Percentiles rank a stretch among this genome's conserved stretches.
Evolutionary conservation across 1,140 invertebrate species (phyloP).

Genomic region (Maconellicoccus hirsutus): DNA sequence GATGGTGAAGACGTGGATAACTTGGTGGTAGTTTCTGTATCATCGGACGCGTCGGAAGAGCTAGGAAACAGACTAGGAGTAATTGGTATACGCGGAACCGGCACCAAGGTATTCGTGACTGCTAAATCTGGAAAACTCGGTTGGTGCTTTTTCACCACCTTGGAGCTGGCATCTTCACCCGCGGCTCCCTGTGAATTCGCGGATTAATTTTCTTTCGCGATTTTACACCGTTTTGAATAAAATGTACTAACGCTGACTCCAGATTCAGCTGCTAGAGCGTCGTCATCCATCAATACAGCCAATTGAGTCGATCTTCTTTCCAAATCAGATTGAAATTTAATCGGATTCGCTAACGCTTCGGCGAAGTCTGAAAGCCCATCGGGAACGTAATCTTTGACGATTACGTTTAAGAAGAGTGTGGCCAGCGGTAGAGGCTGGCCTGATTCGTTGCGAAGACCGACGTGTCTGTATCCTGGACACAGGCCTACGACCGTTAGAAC

Average conservation of each 20-base stretch:
- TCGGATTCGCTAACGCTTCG: conserved; percentile 92
- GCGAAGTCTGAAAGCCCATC: conserved; percentile 87
- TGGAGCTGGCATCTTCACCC: background rate
- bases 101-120: background rate
- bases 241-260: background rate
- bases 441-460: conserved; percentile 78
- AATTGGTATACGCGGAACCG: conserved; percentile 10
- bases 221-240: background rate
- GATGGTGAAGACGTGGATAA: background rate
- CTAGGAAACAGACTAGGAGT: background rate
- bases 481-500: conserved; percentile 91
- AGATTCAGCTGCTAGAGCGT: background rate
- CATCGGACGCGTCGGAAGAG: background rate
- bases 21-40: background rate
- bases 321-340: conserved; percentile 87
- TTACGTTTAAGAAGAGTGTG: conserved; percentile 81
- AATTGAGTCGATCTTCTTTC: conserved; percentile 87
- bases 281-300: conserved; percentile 73
- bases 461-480: conserved; percentile 81
- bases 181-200: background rate
- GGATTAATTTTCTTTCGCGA: background rate
- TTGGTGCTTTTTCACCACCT: conserved; percentile 21
- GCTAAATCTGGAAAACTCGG: conserved; percentile 24
- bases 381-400: conserved; percentile 95
- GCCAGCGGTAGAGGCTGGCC: conserved; percentile 83